phyloP scores from a whole-genome alignment of 1,140 invertebrate species.

The Rhagoletis zephyria region DNA sequence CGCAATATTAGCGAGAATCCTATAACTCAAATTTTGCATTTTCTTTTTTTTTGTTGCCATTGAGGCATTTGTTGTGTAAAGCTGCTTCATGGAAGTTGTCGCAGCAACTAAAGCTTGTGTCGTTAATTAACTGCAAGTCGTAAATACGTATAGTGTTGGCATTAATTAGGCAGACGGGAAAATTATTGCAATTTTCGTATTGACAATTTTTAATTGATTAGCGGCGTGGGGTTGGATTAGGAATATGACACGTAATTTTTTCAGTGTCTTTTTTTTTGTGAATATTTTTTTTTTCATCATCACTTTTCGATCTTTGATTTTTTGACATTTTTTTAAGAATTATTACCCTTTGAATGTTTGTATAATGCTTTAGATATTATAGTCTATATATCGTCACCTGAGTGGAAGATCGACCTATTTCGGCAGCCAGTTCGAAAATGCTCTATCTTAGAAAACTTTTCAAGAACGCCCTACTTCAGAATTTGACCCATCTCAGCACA shows the following conservation, averaged over 20 bases:
- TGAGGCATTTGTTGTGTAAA: background rate
- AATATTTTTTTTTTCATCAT: background rate
- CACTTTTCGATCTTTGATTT: no score
- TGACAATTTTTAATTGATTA: slow-evolving; percentile 49
- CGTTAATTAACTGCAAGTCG: slow-evolving; percentile 36
- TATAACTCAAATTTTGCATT: background rate
- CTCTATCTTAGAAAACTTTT: no score
- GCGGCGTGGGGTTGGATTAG: slow-evolving; percentile 1
- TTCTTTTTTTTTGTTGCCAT: background rate
- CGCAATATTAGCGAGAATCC: no score
- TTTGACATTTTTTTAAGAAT: no score
- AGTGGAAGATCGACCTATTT: no score
- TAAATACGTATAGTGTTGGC: slow-evolving; percentile 31
- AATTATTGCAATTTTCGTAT: background rate
- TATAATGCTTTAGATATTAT: no score
- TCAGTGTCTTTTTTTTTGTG: background rate
- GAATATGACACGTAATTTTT: background rate
- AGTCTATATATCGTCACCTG: no score
- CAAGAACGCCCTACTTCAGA: no score
- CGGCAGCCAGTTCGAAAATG: no score
- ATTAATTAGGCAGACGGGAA: slow-evolving; percentile 30
- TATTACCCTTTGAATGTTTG: no score
- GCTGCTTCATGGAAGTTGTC: slow-evolving; percentile 1
- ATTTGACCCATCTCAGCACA: no score
- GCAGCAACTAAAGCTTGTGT: background rate